Evolutionary conservation across 2,888 invertebrate species (phyloP), one percentile per base, ranked within the genome.

Genomic region (Caradrina kadenii): DNA sequence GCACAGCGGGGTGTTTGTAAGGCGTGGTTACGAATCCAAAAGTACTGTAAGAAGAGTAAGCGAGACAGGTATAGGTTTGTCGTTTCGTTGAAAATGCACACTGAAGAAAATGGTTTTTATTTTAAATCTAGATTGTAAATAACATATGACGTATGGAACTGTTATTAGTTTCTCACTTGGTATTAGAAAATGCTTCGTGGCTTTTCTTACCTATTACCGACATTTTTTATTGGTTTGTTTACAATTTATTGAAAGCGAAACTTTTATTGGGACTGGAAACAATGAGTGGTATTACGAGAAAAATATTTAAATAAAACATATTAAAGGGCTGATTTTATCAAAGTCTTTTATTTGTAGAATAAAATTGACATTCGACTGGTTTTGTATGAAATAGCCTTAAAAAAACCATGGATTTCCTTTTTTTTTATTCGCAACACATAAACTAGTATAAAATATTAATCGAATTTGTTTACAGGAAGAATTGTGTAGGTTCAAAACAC

Each of bases 1-100:
- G 73, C 26, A 89, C 70, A 80, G 84, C 76, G 79, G 90, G 90
- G 87, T 87, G 89, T 87, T 86, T 88, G 84, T 82, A 87, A 93
- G 94, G 94, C 94, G 94, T 90, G 93, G 94, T 91, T 89, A 82
- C 79, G 85, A 85, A 83, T 87, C 79, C 65, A 73, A 78, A 79
- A 85, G 82, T 80, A 76, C 67, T 42, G 62, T 56, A 64, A 68
- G 79, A 80, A 61, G 91, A 75, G 87, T 42, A 84, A 93, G 86
- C 68, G 84, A 87, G 91, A 90, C 66, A 65, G 83, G 11, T 81
- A 66, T 78, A 86, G 39, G 75, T 87, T 83, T 66, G 53, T 71
- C 64, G 66, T 61, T 73, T 71, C 78, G 69, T 63, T 76, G 49
- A 22, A 61, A 78, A 73, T 68, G 60, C 63, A 72, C 56, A 54